These are phyloP conservation scores for Phortica magna DNA, from an alignment of 2,888 invertebrate genomes.

Conservation along the genomic window DNA sequence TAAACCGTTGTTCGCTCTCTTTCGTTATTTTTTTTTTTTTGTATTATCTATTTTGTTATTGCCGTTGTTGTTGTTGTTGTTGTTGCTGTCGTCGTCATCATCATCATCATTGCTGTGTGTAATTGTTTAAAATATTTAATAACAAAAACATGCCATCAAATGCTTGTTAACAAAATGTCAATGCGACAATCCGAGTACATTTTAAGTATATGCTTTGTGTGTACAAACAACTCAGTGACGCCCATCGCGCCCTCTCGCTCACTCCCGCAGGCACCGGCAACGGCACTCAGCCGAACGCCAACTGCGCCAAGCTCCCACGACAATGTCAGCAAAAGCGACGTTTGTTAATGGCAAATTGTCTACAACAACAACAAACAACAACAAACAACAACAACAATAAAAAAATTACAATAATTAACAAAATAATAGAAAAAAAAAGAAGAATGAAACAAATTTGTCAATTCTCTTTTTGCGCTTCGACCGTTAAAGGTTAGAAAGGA, in stretches of 20 bases:
- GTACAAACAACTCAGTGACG: too few species aligned
- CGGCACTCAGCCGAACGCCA: too few species aligned
- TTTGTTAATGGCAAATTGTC: too few species aligned
- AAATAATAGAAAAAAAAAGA: slow-evolving; percentile 45
- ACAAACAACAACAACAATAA: neutral
- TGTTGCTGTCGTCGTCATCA: neutral
- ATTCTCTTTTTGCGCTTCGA: slow-evolving; percentile 42
- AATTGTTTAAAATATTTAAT: slow-evolving; percentile 32
- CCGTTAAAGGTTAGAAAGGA: too few species aligned
- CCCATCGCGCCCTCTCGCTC: too few species aligned
- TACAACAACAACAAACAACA: slow-evolving; percentile 10
- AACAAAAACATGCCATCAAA: slow-evolving; percentile 30
- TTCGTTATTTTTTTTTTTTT: neutral
- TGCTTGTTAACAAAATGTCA: slow-evolving; percentile 27
- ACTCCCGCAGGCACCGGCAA: too few species aligned
- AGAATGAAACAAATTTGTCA: too few species aligned
- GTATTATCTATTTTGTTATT: neutral
- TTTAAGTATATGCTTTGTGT: too few species aligned
- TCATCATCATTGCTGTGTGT: slow-evolving; percentile 5
- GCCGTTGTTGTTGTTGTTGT: neutral
- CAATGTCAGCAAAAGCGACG: too few species aligned
- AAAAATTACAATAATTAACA: slow-evolving; percentile 9
- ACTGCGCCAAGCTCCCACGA: too few species aligned
- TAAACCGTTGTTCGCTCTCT: slow-evolving; percentile 7
- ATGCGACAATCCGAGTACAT: neutral